Evolutionary conservation across 2,888 invertebrate genomes (phyloP).

Genomic region (Zygothrica quintamaculata): DNA sequence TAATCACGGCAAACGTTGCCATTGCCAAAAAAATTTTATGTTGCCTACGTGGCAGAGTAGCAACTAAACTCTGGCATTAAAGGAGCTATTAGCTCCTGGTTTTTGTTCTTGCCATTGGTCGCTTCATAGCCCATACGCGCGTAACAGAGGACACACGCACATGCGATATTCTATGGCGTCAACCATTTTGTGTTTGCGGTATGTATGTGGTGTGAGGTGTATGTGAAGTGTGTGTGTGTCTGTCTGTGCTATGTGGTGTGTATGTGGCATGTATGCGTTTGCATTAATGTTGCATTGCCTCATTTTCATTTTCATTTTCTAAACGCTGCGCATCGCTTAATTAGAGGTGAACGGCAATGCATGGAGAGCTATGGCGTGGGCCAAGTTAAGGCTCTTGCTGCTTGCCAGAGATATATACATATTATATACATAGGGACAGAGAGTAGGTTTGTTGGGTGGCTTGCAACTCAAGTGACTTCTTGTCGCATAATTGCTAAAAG

Average conservation of each 20-base stretch:
- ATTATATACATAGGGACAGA: no score
- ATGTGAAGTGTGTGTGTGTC: neutral
- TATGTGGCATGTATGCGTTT: conserved; percentile 30
- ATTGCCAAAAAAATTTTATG: conserved; percentile 58
- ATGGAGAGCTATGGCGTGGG: neutral
- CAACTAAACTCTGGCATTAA: conserved; percentile 70
- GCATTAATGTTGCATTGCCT: conserved; percentile 72
- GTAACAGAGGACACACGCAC: conserved; percentile 36
- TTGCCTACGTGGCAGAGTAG: conserved; percentile 63
- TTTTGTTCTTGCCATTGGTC: conserved; percentile 39
- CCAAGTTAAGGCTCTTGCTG: neutral
- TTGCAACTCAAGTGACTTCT: conserved; percentile 57
- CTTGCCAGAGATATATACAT: no score
- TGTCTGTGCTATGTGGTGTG: conserved; percentile 1
- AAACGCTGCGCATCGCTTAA: conserved; percentile 66
- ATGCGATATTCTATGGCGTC: no score
- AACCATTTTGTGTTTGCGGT: conserved; percentile 10
- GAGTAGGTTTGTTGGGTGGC: no score
- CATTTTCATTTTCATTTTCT: conserved; percentile 38
- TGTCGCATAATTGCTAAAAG: conserved; percentile 67
- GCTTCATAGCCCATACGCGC: conserved; percentile 52
- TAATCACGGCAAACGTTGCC: conserved; percentile 61
- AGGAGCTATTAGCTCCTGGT: conserved; percentile 66
- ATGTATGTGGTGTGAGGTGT: conserved; percentile 3
- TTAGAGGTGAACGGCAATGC: conserved; percentile 55